Conservation (phyloP, 2,888 invertebrate species). For the Xestoiulus laeticollis region DNA sequence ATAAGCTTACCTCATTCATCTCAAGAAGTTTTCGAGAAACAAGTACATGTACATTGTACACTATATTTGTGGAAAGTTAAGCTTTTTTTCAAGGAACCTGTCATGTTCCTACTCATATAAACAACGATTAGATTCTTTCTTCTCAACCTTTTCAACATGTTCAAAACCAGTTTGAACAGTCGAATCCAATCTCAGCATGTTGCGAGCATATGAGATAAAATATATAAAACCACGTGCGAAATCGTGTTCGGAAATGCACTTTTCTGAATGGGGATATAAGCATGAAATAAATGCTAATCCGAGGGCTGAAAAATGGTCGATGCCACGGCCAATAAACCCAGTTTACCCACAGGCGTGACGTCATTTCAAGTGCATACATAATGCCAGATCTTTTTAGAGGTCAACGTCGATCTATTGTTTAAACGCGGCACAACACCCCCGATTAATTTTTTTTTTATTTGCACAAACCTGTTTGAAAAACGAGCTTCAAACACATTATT, state of each 20-base stretch:
- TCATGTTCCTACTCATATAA: too few relatives aligned
- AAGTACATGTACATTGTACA: too few relatives aligned
- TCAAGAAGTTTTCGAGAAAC: too few relatives aligned
- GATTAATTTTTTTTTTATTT: background rate
- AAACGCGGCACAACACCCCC: slow-evolving; percentile 33
- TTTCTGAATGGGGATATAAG: background rate
- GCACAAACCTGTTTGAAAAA: slow-evolving; percentile 11
- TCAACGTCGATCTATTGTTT: slow-evolving; percentile 19
- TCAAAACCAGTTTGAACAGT: too few relatives aligned
- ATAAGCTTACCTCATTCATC: too few relatives aligned
- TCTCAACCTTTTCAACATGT: too few relatives aligned
- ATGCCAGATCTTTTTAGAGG: background rate
- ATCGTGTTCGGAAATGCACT: background rate
- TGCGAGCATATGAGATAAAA: too few relatives aligned
- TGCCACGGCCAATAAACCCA: slow-evolving; percentile 18
- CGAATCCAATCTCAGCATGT: too few relatives aligned
- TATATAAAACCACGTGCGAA: background rate
- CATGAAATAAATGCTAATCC: background rate
- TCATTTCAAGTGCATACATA: background rate
- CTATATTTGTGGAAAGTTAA: too few relatives aligned
- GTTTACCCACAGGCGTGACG: background rate
- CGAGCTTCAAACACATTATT: slow-evolving; percentile 10
- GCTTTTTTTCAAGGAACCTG: too few relatives aligned
- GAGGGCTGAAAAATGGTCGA: background rate
- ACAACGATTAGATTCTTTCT: too few relatives aligned